Conservation (phyloP, 2,113 vertebrate genomes). For the Aldabrachelys gigantea region DNA sequence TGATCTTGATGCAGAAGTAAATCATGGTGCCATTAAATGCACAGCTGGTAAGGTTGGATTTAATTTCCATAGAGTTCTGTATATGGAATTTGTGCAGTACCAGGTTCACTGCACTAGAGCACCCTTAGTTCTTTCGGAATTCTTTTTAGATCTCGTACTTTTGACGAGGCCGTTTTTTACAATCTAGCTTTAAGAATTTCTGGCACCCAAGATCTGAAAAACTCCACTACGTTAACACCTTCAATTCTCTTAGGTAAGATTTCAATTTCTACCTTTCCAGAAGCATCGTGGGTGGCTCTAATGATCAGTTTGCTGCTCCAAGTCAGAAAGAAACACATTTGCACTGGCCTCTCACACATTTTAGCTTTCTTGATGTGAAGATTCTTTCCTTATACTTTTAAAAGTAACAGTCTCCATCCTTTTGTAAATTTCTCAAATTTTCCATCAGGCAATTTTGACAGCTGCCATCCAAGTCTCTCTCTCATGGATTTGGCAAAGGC, state of each 20-base stretch:
- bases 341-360: not conserved
- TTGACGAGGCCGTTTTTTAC: not conserved
- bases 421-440: not conserved
- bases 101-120: not conserved
- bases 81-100: not conserved
- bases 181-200: not conserved
- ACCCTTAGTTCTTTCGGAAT: not conserved
- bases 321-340: not conserved
- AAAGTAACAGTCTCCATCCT: not conserved
- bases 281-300: not conserved
- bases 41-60: not conserved
- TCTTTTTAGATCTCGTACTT: not conserved
- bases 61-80: too few species aligned
- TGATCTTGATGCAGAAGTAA: not conserved
- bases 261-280: not conserved
- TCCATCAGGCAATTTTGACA: rapidly evolving
- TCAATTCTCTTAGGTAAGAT: not conserved
- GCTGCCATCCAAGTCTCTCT: not conserved
- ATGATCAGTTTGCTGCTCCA: not conserved
- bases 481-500: rapidly evolving
- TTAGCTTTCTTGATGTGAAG: not conserved
- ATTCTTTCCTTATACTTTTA: not conserved
- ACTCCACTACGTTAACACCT: not conserved
- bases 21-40: not conserved
- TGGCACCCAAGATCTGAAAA: not conserved